phyloP scores from a whole-genome alignment of 2,888 invertebrate genomes.

The Alitta virens region DNA sequence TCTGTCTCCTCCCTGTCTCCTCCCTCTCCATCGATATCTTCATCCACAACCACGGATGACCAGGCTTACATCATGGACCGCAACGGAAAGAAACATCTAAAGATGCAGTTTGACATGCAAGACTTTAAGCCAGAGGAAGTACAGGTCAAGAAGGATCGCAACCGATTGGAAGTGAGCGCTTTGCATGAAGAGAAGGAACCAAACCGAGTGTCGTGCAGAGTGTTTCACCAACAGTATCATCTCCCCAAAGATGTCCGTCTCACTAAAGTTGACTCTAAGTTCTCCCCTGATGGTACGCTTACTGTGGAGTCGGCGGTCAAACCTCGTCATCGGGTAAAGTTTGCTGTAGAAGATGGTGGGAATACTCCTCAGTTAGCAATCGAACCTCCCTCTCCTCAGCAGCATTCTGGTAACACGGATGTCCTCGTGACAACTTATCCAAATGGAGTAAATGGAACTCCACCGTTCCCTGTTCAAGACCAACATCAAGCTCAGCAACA shows the following conservation, averaged over 20 bases:
- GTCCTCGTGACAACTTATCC: too few relatives aligned
- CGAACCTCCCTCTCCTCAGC: too few relatives aligned
- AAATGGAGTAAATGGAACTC: too few relatives aligned
- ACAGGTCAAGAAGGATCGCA: conserved; percentile 6
- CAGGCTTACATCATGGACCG: neutral
- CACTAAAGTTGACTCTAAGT: conserved; percentile 7
- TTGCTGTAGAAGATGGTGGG: neutral
- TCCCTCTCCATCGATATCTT: neutral
- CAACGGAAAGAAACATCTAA: conserved; percentile 9
- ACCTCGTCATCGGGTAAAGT: conserved; percentile 12
- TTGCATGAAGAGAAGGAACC: conserved; percentile 13
- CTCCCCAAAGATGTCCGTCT: conserved; percentile 3
- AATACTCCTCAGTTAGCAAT: too few relatives aligned
- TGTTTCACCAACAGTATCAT: conserved; percentile 13
- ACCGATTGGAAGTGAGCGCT: conserved; percentile 8
- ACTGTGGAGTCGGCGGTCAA: conserved; percentile 6
- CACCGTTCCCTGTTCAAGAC: too few relatives aligned
- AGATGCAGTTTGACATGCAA: conserved; percentile 10
- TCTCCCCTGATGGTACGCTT: neutral
- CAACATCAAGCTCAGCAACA: too few relatives aligned
- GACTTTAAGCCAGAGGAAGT: conserved; percentile 8
- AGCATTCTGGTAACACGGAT: too few relatives aligned
- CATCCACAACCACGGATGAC: neutral
- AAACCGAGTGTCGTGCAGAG: conserved; percentile 9
- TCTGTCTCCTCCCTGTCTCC: neutral